phyloP scores from a whole-genome alignment of 2,113 vertebrate species.

The Seriola dumerili region DNA sequence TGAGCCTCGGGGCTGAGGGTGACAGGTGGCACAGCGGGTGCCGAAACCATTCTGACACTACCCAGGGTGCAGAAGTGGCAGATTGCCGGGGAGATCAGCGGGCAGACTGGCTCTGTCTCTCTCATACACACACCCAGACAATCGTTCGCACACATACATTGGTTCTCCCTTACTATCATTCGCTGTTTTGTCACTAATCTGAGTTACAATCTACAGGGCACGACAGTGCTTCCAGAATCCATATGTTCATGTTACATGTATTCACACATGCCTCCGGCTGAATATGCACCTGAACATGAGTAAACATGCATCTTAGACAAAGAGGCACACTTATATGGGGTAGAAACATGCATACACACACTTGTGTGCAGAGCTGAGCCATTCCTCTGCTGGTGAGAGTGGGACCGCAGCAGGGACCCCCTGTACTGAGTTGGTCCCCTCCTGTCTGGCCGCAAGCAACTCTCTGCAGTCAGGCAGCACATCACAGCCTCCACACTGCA shows the following conservation, averaged over 20 bases:
- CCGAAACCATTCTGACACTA: constrained; percentile 64
- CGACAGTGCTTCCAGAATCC: not conserved
- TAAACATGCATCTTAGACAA: constrained; percentile 15
- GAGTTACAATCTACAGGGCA: not conserved
- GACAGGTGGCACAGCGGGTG: constrained; percentile 71
- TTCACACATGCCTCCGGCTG: constrained; percentile 12
- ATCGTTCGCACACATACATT: not conserved
- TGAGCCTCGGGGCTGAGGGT: constrained; percentile 49
- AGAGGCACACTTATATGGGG: constrained; percentile 8
- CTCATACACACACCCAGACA: constrained; percentile 14
- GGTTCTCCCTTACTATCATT: not conserved
- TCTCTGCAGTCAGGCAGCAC: constrained; percentile 77
- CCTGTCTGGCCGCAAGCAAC: constrained; percentile 74
- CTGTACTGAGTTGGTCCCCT: constrained; percentile 71
- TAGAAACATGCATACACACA: constrained; percentile 37
- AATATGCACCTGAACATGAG: constrained; percentile 27
- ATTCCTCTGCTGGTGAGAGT: constrained; percentile 66
- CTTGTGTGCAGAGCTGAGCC: constrained; percentile 6
- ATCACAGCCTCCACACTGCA: constrained; percentile 80
- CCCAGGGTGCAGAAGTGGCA: constrained; percentile 70
- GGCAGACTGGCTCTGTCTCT: constrained; percentile 16
- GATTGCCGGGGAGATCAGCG: constrained; percentile 59
- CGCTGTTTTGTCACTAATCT: constrained; percentile 5
- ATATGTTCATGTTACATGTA: not conserved
- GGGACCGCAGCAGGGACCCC: constrained; percentile 71